These are phyloP conservation scores for Ormyrus pomaceus DNA, from an alignment of 2,888 invertebrate genomes.

Conservation along the genomic window DNA sequence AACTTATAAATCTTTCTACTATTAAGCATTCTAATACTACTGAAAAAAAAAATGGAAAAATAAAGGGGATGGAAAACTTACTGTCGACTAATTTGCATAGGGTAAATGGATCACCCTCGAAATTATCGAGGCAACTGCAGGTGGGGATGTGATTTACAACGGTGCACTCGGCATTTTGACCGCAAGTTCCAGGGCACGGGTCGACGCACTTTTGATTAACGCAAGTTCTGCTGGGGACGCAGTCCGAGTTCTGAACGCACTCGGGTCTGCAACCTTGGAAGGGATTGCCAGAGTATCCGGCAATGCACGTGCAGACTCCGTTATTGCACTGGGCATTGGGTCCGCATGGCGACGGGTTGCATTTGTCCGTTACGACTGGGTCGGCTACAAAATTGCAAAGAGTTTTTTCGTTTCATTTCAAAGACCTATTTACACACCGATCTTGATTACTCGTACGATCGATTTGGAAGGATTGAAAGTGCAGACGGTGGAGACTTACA, in stretches of 20 bases:
- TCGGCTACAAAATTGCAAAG: slow-evolving; percentile 37
- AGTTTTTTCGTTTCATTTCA: too few species aligned
- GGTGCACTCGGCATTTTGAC: slow-evolving; percentile 84
- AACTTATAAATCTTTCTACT: neutral
- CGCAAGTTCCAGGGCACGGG: slow-evolving; percentile 89
- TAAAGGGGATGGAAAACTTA: slow-evolving; percentile 55
- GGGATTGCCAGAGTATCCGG: slow-evolving; percentile 74
- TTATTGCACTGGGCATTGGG: slow-evolving; percentile 82
- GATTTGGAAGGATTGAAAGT: too few species aligned
- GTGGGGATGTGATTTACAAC: slow-evolving; percentile 84
- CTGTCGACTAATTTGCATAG: slow-evolving; percentile 68
- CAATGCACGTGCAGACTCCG: slow-evolving; percentile 73
- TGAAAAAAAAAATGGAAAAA: slow-evolving; percentile 9
- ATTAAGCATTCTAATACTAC: neutral
- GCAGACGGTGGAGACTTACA: slow-evolving; percentile 43
- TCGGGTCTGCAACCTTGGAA: slow-evolving; percentile 86
- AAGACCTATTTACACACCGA: too few species aligned
- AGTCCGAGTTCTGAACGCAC: slow-evolving; percentile 88
- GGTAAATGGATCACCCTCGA: slow-evolving; percentile 79
- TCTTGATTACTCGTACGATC: too few species aligned
- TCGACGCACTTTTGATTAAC: slow-evolving; percentile 87
- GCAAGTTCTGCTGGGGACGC: slow-evolving; percentile 85
- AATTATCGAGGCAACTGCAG: slow-evolving; percentile 78
- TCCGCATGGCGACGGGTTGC: slow-evolving; percentile 85
- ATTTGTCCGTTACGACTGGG: slow-evolving; percentile 77